Percentiles rank a stretch among this genome's conserved stretches.
These are phyloP conservation scores for Athripsodes cinereus DNA, from an alignment of 2,888 invertebrate genomes.

Conservation along the genomic window DNA sequence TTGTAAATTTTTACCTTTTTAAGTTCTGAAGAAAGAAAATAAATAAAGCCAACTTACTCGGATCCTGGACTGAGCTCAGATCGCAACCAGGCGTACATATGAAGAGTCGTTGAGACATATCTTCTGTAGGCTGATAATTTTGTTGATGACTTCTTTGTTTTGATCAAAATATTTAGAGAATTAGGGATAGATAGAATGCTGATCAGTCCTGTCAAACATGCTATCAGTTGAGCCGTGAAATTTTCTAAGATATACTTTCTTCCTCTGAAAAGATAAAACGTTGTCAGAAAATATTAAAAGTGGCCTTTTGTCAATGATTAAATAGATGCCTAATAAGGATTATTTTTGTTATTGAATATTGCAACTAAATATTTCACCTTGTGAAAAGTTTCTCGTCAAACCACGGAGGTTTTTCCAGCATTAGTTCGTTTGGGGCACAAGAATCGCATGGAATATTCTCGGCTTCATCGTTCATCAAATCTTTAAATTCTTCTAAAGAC, in stretches of 20 bases:
- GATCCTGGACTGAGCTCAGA: slow-evolving; percentile 57
- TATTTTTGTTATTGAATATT: not conserved
- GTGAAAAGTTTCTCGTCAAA: slow-evolving; percentile 61
- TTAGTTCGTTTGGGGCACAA: slow-evolving; percentile 29
- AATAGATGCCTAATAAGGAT: not conserved
- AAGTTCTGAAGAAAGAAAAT: no score
- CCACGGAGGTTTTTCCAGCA: slow-evolving; percentile 56
- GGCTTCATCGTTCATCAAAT: slow-evolving; percentile 7
- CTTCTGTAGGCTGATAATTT: slow-evolving; percentile 62
- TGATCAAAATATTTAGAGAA: slow-evolving; percentile 62
- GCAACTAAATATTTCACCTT: slow-evolving; percentile 38
- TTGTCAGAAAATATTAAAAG: not conserved
- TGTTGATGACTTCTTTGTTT: slow-evolving; percentile 65
- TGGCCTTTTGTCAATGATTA: no score
- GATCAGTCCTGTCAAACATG: slow-evolving; percentile 71
- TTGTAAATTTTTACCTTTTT: no score
- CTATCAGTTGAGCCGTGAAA: slow-evolving; percentile 60
- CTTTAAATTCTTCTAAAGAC: not conserved
- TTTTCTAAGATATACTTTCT: slow-evolving; percentile 66
- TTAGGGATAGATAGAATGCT: slow-evolving; percentile 69
- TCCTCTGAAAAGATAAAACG: slow-evolving; percentile 49
- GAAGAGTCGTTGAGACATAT: slow-evolving; percentile 72
- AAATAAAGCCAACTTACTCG: no score
- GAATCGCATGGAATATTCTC: not conserved
- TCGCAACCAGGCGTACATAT: slow-evolving; percentile 74